Conservation (phyloP, 2,797 vertebrate genomes). For the Sciurus carolinensis region DNA sequence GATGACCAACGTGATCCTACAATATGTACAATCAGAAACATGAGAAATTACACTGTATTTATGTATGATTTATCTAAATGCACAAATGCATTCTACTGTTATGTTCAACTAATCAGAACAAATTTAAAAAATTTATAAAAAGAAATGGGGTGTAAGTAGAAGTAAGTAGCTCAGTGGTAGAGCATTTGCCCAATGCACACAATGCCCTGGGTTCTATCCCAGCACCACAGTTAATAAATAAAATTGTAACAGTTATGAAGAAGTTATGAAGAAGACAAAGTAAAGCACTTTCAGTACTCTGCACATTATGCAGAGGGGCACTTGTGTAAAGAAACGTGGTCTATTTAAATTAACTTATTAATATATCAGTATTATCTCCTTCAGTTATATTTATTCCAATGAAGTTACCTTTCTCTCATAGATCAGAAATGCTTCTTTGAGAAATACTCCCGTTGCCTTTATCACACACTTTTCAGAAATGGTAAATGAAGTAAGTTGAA, state of each 20-base stretch:
- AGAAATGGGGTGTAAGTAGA: neutral
- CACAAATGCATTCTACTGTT: too few relatives aligned
- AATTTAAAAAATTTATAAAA: too few relatives aligned
- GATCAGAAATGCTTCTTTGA: neutral
- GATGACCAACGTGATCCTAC: too few relatives aligned
- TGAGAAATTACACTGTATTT: too few relatives aligned
- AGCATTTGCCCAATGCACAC: neutral
- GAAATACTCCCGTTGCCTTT: neutral
- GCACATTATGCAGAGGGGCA: neutral
- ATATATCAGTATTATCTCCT: neutral
- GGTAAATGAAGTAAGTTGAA: neutral
- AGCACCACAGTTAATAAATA: neutral
- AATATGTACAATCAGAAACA: too few relatives aligned
- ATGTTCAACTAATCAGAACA: too few relatives aligned
- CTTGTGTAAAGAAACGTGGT: neutral
- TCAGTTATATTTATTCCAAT: neutral
- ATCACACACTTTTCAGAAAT: neutral
- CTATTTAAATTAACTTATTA: slow-evolving; percentile 29
- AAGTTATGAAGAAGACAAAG: slow-evolving; percentile 9
- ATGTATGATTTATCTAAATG: too few relatives aligned
- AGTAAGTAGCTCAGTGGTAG: neutral
- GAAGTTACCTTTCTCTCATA: neutral
- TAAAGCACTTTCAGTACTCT: neutral
- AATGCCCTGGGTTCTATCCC: neutral
- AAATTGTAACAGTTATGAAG: neutral